Conservation (phyloP, 2,113 vertebrate genomes). For the Chaetorhynchus papuensis region DNA sequence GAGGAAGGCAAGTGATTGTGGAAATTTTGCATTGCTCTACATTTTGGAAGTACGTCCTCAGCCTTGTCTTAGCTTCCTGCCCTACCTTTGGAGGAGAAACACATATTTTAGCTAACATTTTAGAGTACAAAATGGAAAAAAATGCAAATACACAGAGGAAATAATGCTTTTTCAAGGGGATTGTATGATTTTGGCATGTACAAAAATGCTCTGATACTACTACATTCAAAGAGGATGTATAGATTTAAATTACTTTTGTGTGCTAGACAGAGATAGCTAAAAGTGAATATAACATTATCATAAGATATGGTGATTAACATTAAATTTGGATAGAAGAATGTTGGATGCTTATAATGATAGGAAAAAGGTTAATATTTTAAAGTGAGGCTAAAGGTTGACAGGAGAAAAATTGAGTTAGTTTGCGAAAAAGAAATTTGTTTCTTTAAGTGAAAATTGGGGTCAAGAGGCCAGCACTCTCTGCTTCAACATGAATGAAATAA, state of each 20-base stretch:
- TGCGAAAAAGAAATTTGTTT: conserved; percentile 80
- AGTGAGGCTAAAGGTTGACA: conserved; percentile 78
- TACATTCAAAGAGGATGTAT: neutral
- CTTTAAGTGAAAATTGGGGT: conserved; percentile 83
- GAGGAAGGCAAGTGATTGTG: neutral
- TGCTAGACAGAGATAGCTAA: conserved; percentile 8
- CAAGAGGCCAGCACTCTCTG: conserved; percentile 69
- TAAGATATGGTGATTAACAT: conserved; percentile 60
- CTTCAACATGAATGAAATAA: conserved; percentile 75
- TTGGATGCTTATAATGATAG: conserved; percentile 64
- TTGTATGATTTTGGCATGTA: neutral
- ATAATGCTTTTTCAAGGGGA: neutral
- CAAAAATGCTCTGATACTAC: neutral
- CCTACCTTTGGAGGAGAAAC: neutral
- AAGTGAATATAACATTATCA: conserved; percentile 52
- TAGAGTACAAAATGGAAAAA: neutral
- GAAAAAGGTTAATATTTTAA: conserved; percentile 80
- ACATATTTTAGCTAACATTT: neutral
- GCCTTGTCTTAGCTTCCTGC: neutral
- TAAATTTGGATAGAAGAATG: conserved; percentile 66
- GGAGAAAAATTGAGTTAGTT: conserved; percentile 83
- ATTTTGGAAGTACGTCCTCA: neutral
- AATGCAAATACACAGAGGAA: neutral
- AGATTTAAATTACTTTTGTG: conserved; percentile 32
- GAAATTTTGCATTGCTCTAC: neutral